Evolutionary conservation across 64 coral and sea anemone species (phyloP), one percentile per base, ranked within the genome.

Genomic region (Porites australiensis): DNA sequence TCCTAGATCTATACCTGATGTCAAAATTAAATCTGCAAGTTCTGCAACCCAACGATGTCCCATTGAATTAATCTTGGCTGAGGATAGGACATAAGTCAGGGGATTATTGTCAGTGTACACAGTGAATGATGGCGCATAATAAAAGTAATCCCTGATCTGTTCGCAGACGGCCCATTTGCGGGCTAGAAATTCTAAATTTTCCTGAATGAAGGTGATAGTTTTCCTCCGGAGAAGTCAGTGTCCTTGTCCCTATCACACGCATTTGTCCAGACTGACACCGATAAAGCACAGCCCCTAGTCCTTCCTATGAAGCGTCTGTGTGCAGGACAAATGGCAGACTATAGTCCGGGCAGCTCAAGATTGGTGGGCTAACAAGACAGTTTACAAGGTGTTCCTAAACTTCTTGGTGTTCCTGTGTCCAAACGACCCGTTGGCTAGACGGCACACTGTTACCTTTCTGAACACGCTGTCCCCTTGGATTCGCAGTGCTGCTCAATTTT

Each of bases 251-350:
- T 67, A 86, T 86, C 14, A 86, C 82, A 8, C 64, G 22, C 82
- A 86, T 86, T 49, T 68, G 44, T 9, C 64, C 82, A 44, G 62
- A 51, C 82, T 86, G 82, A 3, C 61, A 64, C 65, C 52, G 82
- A 82, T 82, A 82, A 21, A 82, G 79, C 9, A 82, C 53, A 21
- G 79, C 79, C 19, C 79, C 79, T 6, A 86, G 61, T 5, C 61
- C 61, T 52, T 70, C 44, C 15, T 87, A 53, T 8, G 83, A 87
- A 4, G 83, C 83, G 57, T 87, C 83, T 3, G 83, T 87, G 83
- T 87, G 83, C 72, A 87, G 83, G 44, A 82, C 47, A 82, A 82
- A 82, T 59, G 79, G 77, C 18, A 58, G 77, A 23, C 58, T 5
- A 61, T 80, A 80, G 44, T 80, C 77, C 44, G 77, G 77, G 55